These are phyloP conservation scores for Lerema accius DNA, from an alignment of 1,140 invertebrate genomes.

Conservation along the genomic window DNA sequence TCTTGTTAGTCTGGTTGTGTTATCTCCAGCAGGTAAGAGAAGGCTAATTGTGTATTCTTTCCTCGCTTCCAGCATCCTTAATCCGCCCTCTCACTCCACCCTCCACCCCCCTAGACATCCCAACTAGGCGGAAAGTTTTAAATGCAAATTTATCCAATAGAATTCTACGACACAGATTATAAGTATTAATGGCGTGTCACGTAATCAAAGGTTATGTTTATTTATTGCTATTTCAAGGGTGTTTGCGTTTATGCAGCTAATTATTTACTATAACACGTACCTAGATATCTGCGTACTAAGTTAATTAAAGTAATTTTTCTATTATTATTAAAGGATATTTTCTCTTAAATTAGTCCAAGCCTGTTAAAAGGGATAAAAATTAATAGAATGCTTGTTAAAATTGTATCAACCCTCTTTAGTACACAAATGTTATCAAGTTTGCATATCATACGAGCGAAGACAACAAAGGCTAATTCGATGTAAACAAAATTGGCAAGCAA, in stretches of 20 bases:
- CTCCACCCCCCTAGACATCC: constrained; percentile 46
- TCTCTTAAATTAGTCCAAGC: background rate
- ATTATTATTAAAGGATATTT: too few species aligned
- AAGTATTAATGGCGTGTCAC: too few species aligned
- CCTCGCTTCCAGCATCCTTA: constrained; percentile 77
- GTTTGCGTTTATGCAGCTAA: too few species aligned
- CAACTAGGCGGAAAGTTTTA: constrained; percentile 78
- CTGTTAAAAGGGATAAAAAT: background rate
- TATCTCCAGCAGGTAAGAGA: constrained; percentile 74
- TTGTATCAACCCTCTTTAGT: constrained; percentile 9
- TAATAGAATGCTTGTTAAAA: constrained; percentile 8
- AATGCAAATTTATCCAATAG: constrained; percentile 52
- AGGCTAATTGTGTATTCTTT: constrained; percentile 82
- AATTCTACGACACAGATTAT: constrained; percentile 44
- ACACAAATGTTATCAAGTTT: constrained; percentile 17
- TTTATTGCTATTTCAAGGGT: too few species aligned
- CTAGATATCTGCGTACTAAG: too few species aligned
- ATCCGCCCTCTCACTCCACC: constrained; percentile 68
- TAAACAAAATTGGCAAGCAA: constrained; percentile 52
- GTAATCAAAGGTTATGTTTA: too few species aligned
- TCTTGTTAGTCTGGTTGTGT: constrained; percentile 62
- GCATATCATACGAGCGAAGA: constrained; percentile 49
- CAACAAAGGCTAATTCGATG: constrained; percentile 48
- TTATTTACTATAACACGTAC: too few species aligned
- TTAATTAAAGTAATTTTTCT: too few species aligned